Percentiles rank a stretch among this genome's conserved stretches.
These are phyloP conservation scores for Bostrychus sinensis DNA, from an alignment of 2,113 vertebrate genomes.

Conservation along the genomic window DNA sequence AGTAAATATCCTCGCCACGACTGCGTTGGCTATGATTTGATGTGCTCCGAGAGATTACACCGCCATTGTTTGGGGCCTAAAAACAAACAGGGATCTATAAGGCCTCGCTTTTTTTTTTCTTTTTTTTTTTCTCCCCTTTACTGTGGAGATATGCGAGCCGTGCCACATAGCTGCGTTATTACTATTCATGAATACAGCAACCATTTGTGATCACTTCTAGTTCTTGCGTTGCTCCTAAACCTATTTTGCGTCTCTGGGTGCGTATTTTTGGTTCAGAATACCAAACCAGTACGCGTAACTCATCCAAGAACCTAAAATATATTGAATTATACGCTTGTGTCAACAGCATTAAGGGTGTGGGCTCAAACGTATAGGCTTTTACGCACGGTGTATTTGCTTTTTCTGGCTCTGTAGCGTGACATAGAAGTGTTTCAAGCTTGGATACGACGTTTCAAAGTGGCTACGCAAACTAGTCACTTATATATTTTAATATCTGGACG, in stretches of 20 bases:
- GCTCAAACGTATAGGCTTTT: constrained; percentile 33
- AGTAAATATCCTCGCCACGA: constrained; percentile 55
- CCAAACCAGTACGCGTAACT: too few relatives aligned
- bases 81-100: constrained; percentile 56
- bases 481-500: not conserved
- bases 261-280: constrained; percentile 66
- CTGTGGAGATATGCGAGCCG: constrained; percentile 63
- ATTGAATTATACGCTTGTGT: too few relatives aligned
- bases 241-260: constrained; percentile 17
- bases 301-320: not conserved
- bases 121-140: not conserved
- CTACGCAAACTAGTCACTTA: not conserved
- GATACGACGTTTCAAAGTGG: constrained; percentile 7
- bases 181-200: constrained; percentile 32
- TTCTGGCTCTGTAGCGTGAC: constrained; percentile 46
- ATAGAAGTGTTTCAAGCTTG: constrained; percentile 37
- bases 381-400: constrained; percentile 48
- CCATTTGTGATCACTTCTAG: not conserved
- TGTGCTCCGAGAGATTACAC: constrained; percentile 43
- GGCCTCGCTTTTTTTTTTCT: not conserved
- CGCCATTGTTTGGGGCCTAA: constrained; percentile 61
- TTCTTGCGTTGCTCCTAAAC: not conserved
- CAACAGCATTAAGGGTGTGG: constrained; percentile 47
- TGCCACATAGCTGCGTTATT: constrained; percentile 56
- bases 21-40: constrained; percentile 46